Evolutionary conservation across 2,888 invertebrate genomes (phyloP), one percentile per base, ranked within the genome.

Genomic region (Pherbina coryleti): DNA sequence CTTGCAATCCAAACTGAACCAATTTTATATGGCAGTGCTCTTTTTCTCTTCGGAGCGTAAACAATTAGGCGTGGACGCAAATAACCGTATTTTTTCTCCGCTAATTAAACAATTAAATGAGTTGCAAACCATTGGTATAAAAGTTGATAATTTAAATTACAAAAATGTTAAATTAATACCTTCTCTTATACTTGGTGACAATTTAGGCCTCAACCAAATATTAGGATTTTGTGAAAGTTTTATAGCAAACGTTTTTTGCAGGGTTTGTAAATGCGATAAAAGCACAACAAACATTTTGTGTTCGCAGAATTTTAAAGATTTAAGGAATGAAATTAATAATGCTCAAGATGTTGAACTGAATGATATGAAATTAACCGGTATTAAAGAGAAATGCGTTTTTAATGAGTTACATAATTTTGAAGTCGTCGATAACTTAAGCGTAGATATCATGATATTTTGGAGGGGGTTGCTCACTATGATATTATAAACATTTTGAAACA

Each of bases 371-470:
- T n/a, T n/a, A 70, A 49, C 51, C 19, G 53, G 53, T 53, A n/a
- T 53, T n/a, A 53, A 53, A 5, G n/a, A 53, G 53, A 53, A 17
- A 53, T 71, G 51, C 44, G 55, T 25, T 71, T 67, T 67, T 25
- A 77, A 80, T 75, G 49, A 70, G 31, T 69, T 77, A 69, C 34
- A 75, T 17, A 75, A 75, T 72, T 75, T 44, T 37, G 11, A 75
- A 19, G 55, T 34, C 44, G 77, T 71, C 51, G 51, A 62, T 14
- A 66, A 66, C 11, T 57, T 75, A 8, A 49, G 77, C 79, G 70
- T 75, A n/a, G 78, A 78, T 64, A 75, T 67, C 4, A 67, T 22
- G 75, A 78, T 55, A 60, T 70, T 9, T 14, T 62, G 14, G 78
- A 78, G 51, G 78, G 78, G 17, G 57, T 57, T n/a, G 69, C 55